phyloP scores from a whole-genome alignment of 2,888 invertebrate genomes.

The Standfussiana lucernea region DNA sequence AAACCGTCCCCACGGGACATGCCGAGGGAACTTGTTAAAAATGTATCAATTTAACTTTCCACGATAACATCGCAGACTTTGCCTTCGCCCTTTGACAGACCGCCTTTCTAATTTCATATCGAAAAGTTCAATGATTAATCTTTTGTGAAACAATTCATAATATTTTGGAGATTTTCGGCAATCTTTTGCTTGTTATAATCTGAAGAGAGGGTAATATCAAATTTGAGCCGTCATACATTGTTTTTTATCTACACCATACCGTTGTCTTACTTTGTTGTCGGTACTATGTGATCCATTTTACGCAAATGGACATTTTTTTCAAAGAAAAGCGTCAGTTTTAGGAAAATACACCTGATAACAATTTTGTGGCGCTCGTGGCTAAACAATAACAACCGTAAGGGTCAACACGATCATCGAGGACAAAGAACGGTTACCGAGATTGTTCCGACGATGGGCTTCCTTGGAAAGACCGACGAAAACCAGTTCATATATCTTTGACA shows the following conservation, averaged over 20 bases:
- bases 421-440: not conserved
- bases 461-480: not conserved
- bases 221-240: constrained; percentile 14
- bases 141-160: constrained; percentile 65
- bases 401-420: not conserved
- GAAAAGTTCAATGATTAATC: constrained; percentile 75
- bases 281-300: not conserved
- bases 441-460: not conserved
- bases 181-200: constrained; percentile 44
- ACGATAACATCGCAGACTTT: constrained; percentile 72
- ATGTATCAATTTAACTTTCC: constrained; percentile 84
- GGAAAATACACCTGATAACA: not conserved
- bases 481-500: not conserved
- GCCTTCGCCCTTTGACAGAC: constrained; percentile 75
- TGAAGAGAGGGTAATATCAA: constrained; percentile 32
- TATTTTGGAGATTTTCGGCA: constrained; percentile 52
- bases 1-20: constrained; percentile 58
- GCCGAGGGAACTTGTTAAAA: constrained; percentile 78
- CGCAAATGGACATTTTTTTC: not conserved
- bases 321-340: not conserved
- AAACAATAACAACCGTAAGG: not conserved
- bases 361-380: not conserved
- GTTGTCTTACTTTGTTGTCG: too few species aligned
- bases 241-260: not conserved
- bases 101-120: constrained; percentile 76